Conservation (phyloP, 1,140 invertebrate genomes). For the Drosophila aff. region DNA sequence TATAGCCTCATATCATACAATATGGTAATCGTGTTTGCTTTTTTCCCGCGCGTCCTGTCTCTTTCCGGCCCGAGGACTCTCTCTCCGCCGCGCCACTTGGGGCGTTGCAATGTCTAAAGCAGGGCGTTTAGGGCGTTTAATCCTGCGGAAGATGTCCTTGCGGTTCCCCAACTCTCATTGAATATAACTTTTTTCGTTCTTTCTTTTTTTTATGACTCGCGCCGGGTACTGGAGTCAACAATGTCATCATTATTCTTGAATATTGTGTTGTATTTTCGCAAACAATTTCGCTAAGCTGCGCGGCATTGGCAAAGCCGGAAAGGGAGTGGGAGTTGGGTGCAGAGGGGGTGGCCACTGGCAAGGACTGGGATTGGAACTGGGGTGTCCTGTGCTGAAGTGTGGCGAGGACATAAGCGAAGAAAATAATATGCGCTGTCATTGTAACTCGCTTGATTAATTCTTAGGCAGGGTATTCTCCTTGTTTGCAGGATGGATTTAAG, state of each 20-base stretch:
- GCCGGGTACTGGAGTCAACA: constrained; percentile 79
- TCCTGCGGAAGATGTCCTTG: constrained; percentile 82
- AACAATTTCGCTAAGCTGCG: constrained; percentile 82
- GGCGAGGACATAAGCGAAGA: constrained; percentile 74
- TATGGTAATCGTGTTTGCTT: constrained; percentile 78
- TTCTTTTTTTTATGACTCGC: constrained; percentile 63
- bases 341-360: background rate
- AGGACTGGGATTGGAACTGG: background rate
- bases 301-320: constrained; percentile 50
- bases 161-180: constrained; percentile 43
- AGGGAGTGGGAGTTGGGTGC: constrained; percentile 2
- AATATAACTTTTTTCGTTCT: constrained; percentile 23
- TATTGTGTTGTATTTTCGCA: constrained; percentile 84
- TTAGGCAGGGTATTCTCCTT: constrained; percentile 51
- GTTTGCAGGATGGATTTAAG: background rate
- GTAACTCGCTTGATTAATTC: constrained; percentile 83
- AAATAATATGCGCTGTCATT: constrained; percentile 83
- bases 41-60: constrained; percentile 37
- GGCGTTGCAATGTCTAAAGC: constrained; percentile 80
- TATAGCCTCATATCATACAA: constrained; percentile 76
- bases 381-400: constrained; percentile 48
- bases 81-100: constrained; percentile 30
- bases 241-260: constrained; percentile 84
- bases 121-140: constrained; percentile 82
- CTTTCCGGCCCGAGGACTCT: constrained; percentile 32